These are phyloP conservation scores for Ophiodon elongatus DNA, from an alignment of 2,113 vertebrate species.

Conservation along the genomic window DNA sequence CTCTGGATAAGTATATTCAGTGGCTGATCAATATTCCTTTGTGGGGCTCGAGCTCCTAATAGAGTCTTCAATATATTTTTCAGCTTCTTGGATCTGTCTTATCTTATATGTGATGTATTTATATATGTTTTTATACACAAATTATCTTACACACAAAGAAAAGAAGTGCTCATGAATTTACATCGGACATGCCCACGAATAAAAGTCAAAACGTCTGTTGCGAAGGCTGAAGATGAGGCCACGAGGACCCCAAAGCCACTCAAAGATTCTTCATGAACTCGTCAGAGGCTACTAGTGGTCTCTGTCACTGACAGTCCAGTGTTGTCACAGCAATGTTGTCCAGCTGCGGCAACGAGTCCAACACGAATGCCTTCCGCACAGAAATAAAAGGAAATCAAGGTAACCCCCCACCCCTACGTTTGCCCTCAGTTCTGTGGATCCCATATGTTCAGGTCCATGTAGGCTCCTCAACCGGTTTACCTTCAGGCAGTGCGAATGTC, in stretches of 20 bases:
- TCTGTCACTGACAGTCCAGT: slow-evolving; percentile 15
- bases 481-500: slow-evolving; percentile 48
- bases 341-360: slow-evolving; percentile 27
- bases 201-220: slow-evolving; percentile 61
- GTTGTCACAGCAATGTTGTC: slow-evolving; percentile 30
- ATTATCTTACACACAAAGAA: slow-evolving; percentile 81
- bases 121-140: slow-evolving; percentile 83
- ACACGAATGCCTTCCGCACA: slow-evolving; percentile 50
- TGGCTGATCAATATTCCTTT: slow-evolving; percentile 52
- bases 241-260: slow-evolving; percentile 28
- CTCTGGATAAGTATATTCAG: slow-evolving; percentile 46
- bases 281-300: slow-evolving; percentile 16
- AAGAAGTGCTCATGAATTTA: slow-evolving; percentile 80
- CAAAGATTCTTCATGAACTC: slow-evolving; percentile 29
- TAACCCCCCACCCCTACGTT: slow-evolving; percentile 47
- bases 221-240: slow-evolving; percentile 46
- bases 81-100: slow-evolving; percentile 70
- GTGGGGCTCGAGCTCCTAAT: slow-evolving; percentile 41
- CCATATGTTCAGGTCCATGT: slow-evolving; percentile 46
- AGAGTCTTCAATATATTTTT: slow-evolving; percentile 72
- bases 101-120: slow-evolving; percentile 76
- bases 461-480: slow-evolving; percentile 56
- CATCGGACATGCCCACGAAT: slow-evolving; percentile 81
- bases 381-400: slow-evolving; percentile 53
- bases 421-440: slow-evolving; percentile 43